Evolutionary conservation across 1,140 invertebrate genomes (phyloP), one percentile per base, ranked within the genome.

Genomic region (Drosophila jambulina): DNA sequence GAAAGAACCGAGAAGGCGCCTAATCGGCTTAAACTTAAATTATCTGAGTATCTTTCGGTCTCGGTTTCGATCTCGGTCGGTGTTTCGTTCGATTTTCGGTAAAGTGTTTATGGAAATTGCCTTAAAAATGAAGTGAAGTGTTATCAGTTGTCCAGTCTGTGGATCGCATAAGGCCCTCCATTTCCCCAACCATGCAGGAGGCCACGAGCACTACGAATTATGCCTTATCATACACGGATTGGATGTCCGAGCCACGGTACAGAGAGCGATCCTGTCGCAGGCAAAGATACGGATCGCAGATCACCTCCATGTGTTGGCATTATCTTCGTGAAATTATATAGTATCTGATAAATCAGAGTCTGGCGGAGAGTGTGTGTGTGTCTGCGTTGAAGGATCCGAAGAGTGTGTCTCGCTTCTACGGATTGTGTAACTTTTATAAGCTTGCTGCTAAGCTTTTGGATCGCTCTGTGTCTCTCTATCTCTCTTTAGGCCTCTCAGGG

Each of bases 161-260:
- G 48, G 21, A 54, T 45, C 62, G 12, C 19, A 34, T 9, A 15
- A 36, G 46, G 49, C n/a, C 19, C 19, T 21, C 25, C 15, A 6
- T 27, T 12, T 42, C 12, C 2, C n/a, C 17, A 8, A 53, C 8
- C 42, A 88, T 87, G 84, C 85, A 90, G 84, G 84, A 88, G 77
- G 80, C 77, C 9, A 84, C 72, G 10, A 87, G 77, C 69, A 75
- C 63, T 13, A 60, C 67, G 29, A 72, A 60, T 34, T 83, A 84
- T 87, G 72, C 79, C 34, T 51, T 87, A 19, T 78, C 84, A 23
- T 87, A 87, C 43, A 90, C 69, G 34, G 84, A 87, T 36, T 87
- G 84, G 84, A 88, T 87, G 69, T 64, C 85, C 43, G 84, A 87
- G 54, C 65, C 84, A 84, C 85, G 84, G 80, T 87, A 88, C 27